Evolutionary conservation across 1,140 invertebrate species (phyloP).

Genomic region (Plectrocnemia conspersa): DNA sequence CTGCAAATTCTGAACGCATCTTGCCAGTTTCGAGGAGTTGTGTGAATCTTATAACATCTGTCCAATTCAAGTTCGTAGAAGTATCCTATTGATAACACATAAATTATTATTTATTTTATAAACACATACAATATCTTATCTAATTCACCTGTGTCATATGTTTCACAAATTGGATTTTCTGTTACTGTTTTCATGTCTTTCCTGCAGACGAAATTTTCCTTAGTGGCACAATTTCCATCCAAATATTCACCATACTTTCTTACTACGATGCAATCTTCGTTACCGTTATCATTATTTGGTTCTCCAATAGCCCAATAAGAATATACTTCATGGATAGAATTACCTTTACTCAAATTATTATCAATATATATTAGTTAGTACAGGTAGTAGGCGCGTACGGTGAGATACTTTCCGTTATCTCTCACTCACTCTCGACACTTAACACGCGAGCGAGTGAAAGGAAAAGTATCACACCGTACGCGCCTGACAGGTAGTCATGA

Average conservation of each 20-base stretch:
- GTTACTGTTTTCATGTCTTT: neutral
- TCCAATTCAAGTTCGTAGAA: neutral
- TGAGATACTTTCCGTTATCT: too few relatives aligned
- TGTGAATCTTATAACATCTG: constrained; percentile 44
- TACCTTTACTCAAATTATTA: constrained; percentile 6
- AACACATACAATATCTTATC: neutral
- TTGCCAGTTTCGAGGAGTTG: constrained; percentile 39
- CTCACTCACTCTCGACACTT: too few relatives aligned
- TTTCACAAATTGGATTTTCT: neutral
- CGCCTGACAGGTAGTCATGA: too few relatives aligned
- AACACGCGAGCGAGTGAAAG: too few relatives aligned
- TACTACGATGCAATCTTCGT: constrained; percentile 1
- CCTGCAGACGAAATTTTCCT: neutral
- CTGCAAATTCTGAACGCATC: constrained; percentile 41
- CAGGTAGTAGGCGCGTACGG: too few relatives aligned
- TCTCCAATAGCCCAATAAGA: neutral
- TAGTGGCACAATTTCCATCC: neutral
- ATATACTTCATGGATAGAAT: neutral
- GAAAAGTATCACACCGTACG: too few relatives aligned
- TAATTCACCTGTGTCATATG: constrained; percentile 6
- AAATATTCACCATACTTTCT: neutral
- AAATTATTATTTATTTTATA: neutral
- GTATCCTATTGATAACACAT: constrained; percentile 1
- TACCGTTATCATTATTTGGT: constrained; percentile 5
- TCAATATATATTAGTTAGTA: neutral